These are phyloP conservation scores for Schizaphis graminum DNA, from an alignment of 2,888 invertebrate genomes.

Conservation along the genomic window DNA sequence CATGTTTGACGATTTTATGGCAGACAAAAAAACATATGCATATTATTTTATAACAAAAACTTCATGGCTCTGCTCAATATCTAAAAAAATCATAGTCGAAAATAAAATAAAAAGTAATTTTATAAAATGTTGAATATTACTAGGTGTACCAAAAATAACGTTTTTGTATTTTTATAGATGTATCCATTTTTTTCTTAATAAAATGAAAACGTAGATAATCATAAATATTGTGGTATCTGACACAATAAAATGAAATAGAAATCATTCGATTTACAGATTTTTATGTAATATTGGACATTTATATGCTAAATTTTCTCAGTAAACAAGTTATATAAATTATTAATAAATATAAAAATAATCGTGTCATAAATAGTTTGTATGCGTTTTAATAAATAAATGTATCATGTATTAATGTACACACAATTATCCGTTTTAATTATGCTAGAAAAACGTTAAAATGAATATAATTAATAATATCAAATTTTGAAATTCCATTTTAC, in stretches of 20 bases:
- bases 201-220: conserved; percentile 26
- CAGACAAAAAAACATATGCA: not conserved
- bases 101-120: conserved; percentile 7
- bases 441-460: not conserved
- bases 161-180: not conserved
- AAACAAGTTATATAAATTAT: conserved; percentile 19
- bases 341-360: conserved; percentile 18
- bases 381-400: not conserved
- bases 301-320: not conserved
- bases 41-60: not conserved
- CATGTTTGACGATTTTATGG: not conserved
- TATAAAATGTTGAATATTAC: not conserved
- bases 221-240: not conserved
- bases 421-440: not conserved
- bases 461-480: not conserved
- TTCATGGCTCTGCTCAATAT: not conserved
- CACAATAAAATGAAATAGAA: conserved; percentile 11
- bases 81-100: not conserved
- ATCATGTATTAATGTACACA: not conserved
- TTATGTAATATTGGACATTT: not conserved
- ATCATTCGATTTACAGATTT: not conserved
- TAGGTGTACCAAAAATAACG: not conserved
- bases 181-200: not conserved
- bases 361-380: not conserved
- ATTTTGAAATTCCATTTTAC: not conserved